Evolutionary conservation across 2,888 invertebrate species (phyloP), one percentile per base, ranked within the genome.

Genomic region (Actias luna): DNA sequence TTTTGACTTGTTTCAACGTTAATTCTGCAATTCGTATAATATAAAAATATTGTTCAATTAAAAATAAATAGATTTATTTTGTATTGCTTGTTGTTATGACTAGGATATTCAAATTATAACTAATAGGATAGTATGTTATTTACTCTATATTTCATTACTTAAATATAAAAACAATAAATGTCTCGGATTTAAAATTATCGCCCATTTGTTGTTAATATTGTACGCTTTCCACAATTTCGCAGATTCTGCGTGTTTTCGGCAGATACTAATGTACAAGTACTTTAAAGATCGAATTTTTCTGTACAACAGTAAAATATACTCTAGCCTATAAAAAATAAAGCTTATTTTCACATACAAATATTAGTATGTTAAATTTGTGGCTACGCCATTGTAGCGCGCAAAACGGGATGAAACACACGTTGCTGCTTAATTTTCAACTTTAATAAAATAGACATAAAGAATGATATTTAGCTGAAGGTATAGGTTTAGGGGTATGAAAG

Each of bases 311-410:
- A 78, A 77, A 70, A 52, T 70, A 62, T 70, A 74, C 79, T 72
- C 65, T 65, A 75, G 61, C 52, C 1, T 36, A 50, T 52, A 18
- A n/a, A 61, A n/a, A 39, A 73, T 79, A 86, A 79, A 83, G 86
- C 64, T 67, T 72, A 71, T 71, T 80, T 85, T 80, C 61, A 66
- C 65, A 69, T 76, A 76, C 65, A 58, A 64, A 68, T 63, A 57
- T 65, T 63, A 69, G 72, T 71, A 72, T 73, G 79, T 79, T 83
- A 78, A 85, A 84, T 87, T 78, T 84, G 79, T 83, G 78, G 82
- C 78, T 55, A 80, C 78, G 85, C 82, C 77, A 79, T 75, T 77
- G 74, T 77, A 76, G 74, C 75, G 80, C 80, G 83, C 86, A 87
- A n/a, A 85, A 88, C 75, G 75, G 74, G 78, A 77, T 78, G 77